Percentiles rank a stretch among this genome's conserved stretches.
These are phyloP conservation scores for Aldrovandia affinis DNA, from an alignment of 2,797 vertebrate genomes.

Conservation along the genomic window DNA sequence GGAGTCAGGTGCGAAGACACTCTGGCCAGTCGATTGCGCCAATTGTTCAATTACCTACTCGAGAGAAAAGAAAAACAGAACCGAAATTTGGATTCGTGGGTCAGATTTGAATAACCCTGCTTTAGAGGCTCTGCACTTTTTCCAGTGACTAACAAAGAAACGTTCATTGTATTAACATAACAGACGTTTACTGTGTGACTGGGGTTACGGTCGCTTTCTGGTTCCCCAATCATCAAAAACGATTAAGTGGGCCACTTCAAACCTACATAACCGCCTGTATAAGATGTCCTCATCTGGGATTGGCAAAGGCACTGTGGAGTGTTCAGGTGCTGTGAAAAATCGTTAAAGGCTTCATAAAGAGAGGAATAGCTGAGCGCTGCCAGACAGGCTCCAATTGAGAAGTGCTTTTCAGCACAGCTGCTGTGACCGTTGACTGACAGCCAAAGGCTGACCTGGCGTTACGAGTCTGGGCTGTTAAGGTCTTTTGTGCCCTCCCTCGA, in stretches of 20 bases:
- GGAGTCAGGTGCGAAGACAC: too few species aligned
- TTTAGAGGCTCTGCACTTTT: background rate
- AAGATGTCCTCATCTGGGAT: background rate
- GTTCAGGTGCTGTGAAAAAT: background rate
- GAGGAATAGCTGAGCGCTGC: background rate
- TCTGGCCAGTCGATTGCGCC: too few species aligned
- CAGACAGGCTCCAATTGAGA: background rate
- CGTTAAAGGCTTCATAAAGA: background rate
- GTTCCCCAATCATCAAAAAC: background rate
- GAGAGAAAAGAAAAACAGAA: too few species aligned
- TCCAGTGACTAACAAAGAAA: background rate
- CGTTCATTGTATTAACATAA: background rate
- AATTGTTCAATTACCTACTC: too few species aligned
- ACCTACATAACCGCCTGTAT: background rate
- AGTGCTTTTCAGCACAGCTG: slow-evolving; percentile 50
- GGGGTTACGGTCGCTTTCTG: background rate
- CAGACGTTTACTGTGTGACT: background rate
- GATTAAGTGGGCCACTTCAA: background rate
- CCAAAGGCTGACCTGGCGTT: slow-evolving; percentile 54
- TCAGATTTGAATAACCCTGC: too few species aligned
- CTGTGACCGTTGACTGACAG: slow-evolving; percentile 51
- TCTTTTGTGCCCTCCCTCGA: slow-evolving; percentile 50
- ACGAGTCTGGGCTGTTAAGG: slow-evolving; percentile 54
- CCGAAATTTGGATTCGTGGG: too few species aligned
- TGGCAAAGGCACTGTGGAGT: background rate